Evolutionary conservation across 1,140 invertebrate species (phyloP).

Genomic region (Bombus picipes): DNA sequence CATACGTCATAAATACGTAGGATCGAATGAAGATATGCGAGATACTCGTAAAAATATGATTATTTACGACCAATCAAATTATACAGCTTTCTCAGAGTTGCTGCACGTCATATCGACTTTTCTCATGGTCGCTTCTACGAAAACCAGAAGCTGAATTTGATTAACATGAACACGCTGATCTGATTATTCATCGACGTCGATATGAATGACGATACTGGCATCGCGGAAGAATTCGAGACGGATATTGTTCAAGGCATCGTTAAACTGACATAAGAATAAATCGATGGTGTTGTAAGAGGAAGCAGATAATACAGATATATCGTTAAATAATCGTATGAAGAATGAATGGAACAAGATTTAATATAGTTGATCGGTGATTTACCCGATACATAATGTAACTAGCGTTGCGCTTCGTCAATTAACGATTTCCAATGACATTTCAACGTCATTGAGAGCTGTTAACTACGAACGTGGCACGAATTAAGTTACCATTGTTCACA

Average conservation of each 20-base stretch:
- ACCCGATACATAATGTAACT: background rate
- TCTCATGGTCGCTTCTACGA: background rate
- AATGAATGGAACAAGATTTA: background rate
- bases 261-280: background rate
- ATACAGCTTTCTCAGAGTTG: too few species aligned
- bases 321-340: background rate
- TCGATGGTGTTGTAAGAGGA: background rate
- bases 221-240: background rate
- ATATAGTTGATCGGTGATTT: too few species aligned
- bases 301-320: background rate
- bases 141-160: background rate
- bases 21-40: background rate
- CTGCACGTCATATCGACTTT: background rate
- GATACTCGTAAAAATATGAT: background rate
- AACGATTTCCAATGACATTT: slow-evolving; percentile 32
- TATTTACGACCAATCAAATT: background rate
- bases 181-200: background rate
- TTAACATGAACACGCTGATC: slow-evolving; percentile 1
- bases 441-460: slow-evolving; percentile 38
- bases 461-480: slow-evolving; percentile 2
- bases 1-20: background rate
- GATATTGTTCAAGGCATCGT: background rate
- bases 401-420: background rate
- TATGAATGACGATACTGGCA: background rate
- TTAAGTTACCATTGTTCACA: slow-evolving; percentile 17